phyloP scores from a whole-genome alignment of 2,113 vertebrate genomes.

The Gobius niger region DNA sequence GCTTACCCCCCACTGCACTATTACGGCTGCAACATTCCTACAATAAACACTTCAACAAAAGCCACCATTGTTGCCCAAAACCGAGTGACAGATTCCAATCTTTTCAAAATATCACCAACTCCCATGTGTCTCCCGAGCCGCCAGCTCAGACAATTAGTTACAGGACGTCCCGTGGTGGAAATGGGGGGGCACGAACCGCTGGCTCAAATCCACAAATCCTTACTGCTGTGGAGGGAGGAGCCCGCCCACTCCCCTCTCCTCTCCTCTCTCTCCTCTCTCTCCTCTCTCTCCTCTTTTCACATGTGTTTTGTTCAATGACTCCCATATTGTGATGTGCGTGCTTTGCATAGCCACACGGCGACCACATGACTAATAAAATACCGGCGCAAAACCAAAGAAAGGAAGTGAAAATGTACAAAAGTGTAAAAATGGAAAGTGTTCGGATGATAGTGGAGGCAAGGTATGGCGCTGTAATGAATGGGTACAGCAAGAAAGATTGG shows the following conservation, averaged over 20 bases:
- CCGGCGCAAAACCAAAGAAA: neutral
- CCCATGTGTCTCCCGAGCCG: slow-evolving; percentile 21
- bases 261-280: slow-evolving; percentile 31
- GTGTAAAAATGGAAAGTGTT: neutral
- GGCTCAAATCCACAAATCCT: slow-evolving; percentile 6
- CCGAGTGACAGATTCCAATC: neutral
- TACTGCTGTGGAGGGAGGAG: slow-evolving; percentile 55
- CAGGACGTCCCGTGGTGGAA: slow-evolving; percentile 11
- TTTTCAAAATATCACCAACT: slow-evolving; percentile 29
- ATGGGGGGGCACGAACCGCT: neutral
- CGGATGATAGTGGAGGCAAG: slow-evolving; percentile 5
- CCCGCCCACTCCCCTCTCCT: slow-evolving; percentile 48
- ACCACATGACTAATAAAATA: neutral
- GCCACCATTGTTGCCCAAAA: neutral
- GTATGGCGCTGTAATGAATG: neutral
- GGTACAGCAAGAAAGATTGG: neutral
- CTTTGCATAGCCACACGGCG: slow-evolving; percentile 17
- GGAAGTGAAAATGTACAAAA: neutral
- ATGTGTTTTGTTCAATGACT: slow-evolving; percentile 51
- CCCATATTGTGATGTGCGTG: slow-evolving; percentile 41
- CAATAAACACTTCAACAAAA: slow-evolving; percentile 2
- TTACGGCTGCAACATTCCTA: neutral
- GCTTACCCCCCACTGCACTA: no score
- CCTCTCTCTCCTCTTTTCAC: slow-evolving; percentile 47
- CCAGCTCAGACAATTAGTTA: slow-evolving; percentile 1